Evolutionary conservation across 64 coral and sea anemone species (phyloP).

Genomic region (Actinia tenebrosa): DNA sequence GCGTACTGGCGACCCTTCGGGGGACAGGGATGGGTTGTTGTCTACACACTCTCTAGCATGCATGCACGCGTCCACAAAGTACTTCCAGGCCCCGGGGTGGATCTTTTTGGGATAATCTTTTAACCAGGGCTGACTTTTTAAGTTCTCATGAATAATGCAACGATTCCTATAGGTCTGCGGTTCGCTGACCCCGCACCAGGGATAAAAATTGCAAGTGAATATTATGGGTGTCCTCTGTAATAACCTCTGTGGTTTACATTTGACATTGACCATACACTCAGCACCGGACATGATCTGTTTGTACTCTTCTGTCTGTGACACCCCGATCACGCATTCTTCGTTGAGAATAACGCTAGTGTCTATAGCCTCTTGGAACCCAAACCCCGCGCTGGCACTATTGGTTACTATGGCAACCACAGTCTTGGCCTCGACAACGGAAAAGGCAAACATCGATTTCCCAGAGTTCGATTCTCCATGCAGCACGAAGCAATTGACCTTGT

Average conservation of each 20-base stretch:
- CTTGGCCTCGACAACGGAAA: not conserved
- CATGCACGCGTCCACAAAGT: not conserved
- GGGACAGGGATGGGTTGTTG: too few relatives aligned
- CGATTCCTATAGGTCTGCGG: not conserved
- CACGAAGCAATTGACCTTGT: not conserved
- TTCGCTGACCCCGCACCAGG: not conserved
- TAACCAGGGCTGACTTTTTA: not conserved
- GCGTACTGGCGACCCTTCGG: too few relatives aligned
- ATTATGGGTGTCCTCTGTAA: not conserved
- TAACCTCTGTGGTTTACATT: not conserved
- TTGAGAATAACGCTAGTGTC: not conserved
- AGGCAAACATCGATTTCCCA: not conserved
- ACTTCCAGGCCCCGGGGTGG: not conserved
- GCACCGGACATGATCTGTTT: not conserved
- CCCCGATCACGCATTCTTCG: not conserved
- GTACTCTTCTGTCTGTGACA: not conserved
- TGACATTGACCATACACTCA: not conserved
- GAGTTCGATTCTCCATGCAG: not conserved
- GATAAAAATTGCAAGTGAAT: not conserved
- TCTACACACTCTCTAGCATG: too few relatives aligned
- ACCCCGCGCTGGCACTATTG: not conserved
- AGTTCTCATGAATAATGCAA: not conserved
- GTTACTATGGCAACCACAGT: not conserved
- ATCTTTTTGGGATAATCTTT: not conserved
- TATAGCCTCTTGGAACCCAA: not conserved